Evolutionary conservation across 2,888 invertebrate genomes (phyloP).

Genomic region (Coelopa pilipes): DNA sequence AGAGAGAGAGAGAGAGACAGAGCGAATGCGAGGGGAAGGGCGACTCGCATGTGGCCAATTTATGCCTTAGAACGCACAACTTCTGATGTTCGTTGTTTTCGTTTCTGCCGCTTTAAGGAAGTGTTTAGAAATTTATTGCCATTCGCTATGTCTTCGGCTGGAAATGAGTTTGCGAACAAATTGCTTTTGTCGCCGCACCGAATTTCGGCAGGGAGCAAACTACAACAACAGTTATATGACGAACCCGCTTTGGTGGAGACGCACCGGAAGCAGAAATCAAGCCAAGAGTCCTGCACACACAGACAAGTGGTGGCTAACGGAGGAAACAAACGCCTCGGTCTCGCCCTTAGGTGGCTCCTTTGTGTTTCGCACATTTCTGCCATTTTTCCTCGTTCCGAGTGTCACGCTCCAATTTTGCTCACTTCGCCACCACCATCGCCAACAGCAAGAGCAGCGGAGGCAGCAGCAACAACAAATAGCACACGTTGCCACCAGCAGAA

Average conservation of each 20-base stretch:
- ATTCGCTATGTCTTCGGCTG: neutral
- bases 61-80: too few relatives aligned
- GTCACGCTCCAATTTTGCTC: constrained; percentile 19
- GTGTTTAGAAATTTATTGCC: constrained; percentile 28
- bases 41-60: neutral
- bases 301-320: constrained; percentile 41
- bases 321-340: too few relatives aligned
- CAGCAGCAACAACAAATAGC: neutral
- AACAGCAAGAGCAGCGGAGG: neutral
- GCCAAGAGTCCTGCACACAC: constrained; percentile 38
- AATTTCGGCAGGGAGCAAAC: neutral
- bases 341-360: neutral
- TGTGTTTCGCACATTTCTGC: constrained; percentile 2
- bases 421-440: neutral
- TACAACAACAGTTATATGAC: neutral
- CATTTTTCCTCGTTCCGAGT: constrained; percentile 4
- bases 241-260: too few relatives aligned
- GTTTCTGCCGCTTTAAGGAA: constrained; percentile 20
- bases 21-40: neutral
- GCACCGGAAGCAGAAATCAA: too few relatives aligned
- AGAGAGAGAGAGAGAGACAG: neutral
- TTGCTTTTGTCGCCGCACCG: constrained; percentile 21
- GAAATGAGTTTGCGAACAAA: constrained; percentile 21
- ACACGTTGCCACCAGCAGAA: neutral
- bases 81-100: neutral